A percentile compares a stretch with the other conserved stretches of the same genome.
Evolutionary conservation across 2,797 vertebrate genomes (phyloP).

Genomic region (Thripadectes ignobilis): DNA sequence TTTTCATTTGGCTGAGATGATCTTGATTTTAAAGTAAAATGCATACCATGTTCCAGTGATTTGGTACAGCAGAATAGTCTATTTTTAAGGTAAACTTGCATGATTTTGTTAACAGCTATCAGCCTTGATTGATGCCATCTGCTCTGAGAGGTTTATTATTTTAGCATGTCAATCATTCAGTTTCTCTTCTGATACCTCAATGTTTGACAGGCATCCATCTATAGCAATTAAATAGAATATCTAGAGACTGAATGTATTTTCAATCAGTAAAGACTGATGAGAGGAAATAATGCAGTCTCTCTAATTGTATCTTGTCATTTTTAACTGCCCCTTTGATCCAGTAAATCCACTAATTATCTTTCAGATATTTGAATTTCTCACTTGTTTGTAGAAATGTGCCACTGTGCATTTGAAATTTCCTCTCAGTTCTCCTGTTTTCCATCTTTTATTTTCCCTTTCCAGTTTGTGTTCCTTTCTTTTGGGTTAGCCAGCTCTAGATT

Average conservation of each 20-base stretch:
- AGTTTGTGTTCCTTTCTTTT: neutral
- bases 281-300: neutral
- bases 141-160: conserved; percentile 34
- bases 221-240: conserved; percentile 13
- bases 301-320: neutral
- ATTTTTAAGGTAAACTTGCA: conserved; percentile 2
- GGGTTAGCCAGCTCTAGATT: conserved; percentile 9
- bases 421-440: neutral
- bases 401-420: neutral
- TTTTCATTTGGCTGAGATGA: neutral
- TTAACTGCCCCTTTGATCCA: neutral
- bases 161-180: conserved; percentile 1
- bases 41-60: neutral
- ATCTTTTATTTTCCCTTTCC: neutral
- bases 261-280: neutral
- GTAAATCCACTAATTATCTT: neutral
- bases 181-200: conserved; percentile 15
- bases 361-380: neutral
- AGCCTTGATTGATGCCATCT: conserved; percentile 54
- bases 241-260: neutral
- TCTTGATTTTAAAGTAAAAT: neutral
- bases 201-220: conserved; percentile 12
- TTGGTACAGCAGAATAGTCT: neutral
- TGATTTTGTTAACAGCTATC: conserved; percentile 16
- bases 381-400: neutral